These are phyloP conservation scores for Vireo griseus DNA, from an alignment of 2,797 vertebrate species.

Conservation along the genomic window DNA sequence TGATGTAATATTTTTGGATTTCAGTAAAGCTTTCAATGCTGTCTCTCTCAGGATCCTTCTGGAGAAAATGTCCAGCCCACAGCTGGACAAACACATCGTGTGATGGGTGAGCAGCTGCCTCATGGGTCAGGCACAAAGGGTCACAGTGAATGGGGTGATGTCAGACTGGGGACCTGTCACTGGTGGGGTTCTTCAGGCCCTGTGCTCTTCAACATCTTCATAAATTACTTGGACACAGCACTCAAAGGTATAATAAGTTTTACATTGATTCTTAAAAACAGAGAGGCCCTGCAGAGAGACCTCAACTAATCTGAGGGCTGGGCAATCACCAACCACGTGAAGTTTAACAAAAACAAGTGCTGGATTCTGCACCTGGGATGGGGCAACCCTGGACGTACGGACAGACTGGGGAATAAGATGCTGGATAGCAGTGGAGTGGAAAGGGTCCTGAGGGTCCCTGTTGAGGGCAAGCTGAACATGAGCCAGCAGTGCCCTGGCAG, in stretches of 20 bases:
- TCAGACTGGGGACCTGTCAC: neutral
- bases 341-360: neutral
- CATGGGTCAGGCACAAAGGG: fast-evolving
- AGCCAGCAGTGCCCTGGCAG: neutral
- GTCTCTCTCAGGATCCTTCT: neutral
- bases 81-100: neutral
- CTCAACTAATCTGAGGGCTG: neutral
- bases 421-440: neutral
- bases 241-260: neutral
- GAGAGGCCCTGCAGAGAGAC: neutral
- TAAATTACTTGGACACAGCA: fast-evolving
- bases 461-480: fast-evolving
- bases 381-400: fast-evolving
- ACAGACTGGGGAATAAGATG: neutral
- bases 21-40: neutral
- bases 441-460: neutral
- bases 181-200: fast-evolving
- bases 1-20: neutral
- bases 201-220: neutral
- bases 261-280: too few species aligned
- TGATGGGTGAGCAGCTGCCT: neutral
- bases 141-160: neutral
- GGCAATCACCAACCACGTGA: too few species aligned
- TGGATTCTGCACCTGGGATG: neutral
- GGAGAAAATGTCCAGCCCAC: neutral